Conservation (phyloP, 2,797 vertebrate genomes). For the Sebastes goodei region DNA sequence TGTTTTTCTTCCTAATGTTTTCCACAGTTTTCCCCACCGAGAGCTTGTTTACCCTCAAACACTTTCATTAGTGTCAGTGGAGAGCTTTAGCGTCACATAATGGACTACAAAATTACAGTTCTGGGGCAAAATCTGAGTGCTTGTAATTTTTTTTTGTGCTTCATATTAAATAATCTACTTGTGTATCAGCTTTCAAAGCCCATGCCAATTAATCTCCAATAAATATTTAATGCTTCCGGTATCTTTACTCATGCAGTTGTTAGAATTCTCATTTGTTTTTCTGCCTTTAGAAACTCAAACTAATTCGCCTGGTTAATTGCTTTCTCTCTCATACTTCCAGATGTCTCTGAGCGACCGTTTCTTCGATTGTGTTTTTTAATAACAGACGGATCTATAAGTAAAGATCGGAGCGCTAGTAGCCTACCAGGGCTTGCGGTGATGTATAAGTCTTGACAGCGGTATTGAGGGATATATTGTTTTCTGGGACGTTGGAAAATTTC, state of each 20-base stretch:
- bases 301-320: conserved; percentile 45
- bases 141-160: conserved; percentile 2
- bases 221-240: conserved; percentile 53
- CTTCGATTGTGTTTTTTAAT: conserved; percentile 60
- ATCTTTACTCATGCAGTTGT: conserved; percentile 15
- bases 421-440: conserved; percentile 47
- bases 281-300: conserved; percentile 42
- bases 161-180: conserved; percentile 23
- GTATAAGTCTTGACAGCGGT: conserved; percentile 67
- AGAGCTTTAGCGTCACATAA: conserved; percentile 18
- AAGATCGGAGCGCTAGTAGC: conserved; percentile 40
- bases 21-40: not conserved
- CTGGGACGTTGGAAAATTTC: conserved; percentile 45
- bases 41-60: conserved; percentile 26
- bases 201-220: conserved; percentile 19
- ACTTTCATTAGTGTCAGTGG: conserved; percentile 33
- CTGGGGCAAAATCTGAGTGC: not conserved
- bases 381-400: conserved; percentile 65
- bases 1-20: conserved; percentile 37
- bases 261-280: conserved; percentile 51
- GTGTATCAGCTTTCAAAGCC: conserved; percentile 13
- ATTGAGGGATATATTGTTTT: conserved; percentile 76
- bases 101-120: conserved; percentile 26
- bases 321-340: conserved; percentile 26
- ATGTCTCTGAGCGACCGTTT: conserved; percentile 42